A percentile compares a stretch with the other conserved stretches of the same genome.
phyloP scores from a whole-genome alignment of 2,888 invertebrate species.

The Megaustenia siamemsis region DNA sequence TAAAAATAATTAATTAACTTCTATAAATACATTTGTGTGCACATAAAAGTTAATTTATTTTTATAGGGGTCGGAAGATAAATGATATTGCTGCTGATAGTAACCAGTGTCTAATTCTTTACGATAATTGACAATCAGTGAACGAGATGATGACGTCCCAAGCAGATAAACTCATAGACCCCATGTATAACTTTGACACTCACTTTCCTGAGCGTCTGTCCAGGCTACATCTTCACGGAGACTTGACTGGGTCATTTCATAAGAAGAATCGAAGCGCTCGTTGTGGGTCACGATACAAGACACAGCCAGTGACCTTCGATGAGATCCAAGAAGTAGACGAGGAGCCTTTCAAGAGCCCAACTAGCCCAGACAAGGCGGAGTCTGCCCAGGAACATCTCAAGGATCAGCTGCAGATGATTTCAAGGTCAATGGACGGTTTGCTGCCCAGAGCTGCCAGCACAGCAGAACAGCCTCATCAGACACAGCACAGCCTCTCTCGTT shows the following conservation, averaged over 20 bases:
- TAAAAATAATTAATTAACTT: too few species aligned
- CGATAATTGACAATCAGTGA: too few species aligned
- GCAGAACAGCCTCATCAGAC: background rate
- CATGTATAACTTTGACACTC: slow-evolving; percentile 83
- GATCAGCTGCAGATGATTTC: slow-evolving; percentile 77
- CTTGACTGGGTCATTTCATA: slow-evolving; percentile 76
- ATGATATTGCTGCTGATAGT: too few species aligned
- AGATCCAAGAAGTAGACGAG: slow-evolving; percentile 85
- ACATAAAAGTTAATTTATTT: too few species aligned
- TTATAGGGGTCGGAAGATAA: too few species aligned
- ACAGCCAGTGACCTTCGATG: slow-evolving; percentile 88
- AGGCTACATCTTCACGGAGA: slow-evolving; percentile 81
- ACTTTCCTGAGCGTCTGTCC: slow-evolving; percentile 87
- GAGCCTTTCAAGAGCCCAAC: slow-evolving; percentile 79
- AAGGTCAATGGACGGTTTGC: slow-evolving; percentile 77
- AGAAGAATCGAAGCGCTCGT: slow-evolving; percentile 82
- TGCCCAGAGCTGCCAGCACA: slow-evolving; percentile 62
- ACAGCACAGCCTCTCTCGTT: slow-evolving; percentile 33
- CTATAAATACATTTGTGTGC: too few species aligned
- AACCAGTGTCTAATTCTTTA: too few species aligned
- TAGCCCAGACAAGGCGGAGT: slow-evolving; percentile 3
- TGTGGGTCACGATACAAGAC: slow-evolving; percentile 84
- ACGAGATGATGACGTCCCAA: slow-evolving; percentile 54
- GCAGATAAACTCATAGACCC: slow-evolving; percentile 70
- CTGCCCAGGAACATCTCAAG: slow-evolving; percentile 59